A percentile compares a stretch with the other conserved stretches of the same genome.
Evolutionary conservation across 2,888 invertebrate species (phyloP).

Genomic region (Cancer borealis): DNA sequence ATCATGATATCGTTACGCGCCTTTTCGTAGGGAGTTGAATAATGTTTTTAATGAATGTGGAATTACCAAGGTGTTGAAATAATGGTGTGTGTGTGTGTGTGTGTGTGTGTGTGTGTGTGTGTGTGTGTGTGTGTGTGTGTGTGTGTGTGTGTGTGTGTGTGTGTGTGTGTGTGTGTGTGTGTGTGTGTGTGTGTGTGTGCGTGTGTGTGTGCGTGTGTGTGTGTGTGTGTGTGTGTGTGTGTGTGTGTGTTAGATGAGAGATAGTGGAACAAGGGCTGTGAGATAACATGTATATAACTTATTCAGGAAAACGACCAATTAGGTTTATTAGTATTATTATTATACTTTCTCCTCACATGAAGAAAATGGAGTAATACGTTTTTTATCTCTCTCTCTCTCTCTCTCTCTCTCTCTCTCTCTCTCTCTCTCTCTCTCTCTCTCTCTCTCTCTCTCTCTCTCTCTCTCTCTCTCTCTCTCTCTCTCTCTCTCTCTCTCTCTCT

Average conservation of each 20-base stretch:
- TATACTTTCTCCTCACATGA: no score
- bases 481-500: slow-evolving; percentile 52
- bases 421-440: no score
- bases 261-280: no score
- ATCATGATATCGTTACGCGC: no score
- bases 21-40: no score
- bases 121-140: slow-evolving; percentile 27
- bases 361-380: no score
- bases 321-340: no score
- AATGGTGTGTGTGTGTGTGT: neutral
- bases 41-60: no score
- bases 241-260: no score
- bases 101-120: slow-evolving; percentile 51
- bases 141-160: neutral
- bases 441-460: neutral
- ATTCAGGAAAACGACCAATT: no score
- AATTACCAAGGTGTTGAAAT: neutral
- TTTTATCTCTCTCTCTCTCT: neutral
- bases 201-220: slow-evolving; percentile 42
- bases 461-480: neutral
- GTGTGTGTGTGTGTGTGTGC: slow-evolving; percentile 21
- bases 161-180: slow-evolving; percentile 51
- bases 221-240: slow-evolving; percentile 51
- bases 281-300: no score
- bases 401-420: no score